Conservation (phyloP, 2,888 invertebrate species). For the Orchestes rusci region DNA sequence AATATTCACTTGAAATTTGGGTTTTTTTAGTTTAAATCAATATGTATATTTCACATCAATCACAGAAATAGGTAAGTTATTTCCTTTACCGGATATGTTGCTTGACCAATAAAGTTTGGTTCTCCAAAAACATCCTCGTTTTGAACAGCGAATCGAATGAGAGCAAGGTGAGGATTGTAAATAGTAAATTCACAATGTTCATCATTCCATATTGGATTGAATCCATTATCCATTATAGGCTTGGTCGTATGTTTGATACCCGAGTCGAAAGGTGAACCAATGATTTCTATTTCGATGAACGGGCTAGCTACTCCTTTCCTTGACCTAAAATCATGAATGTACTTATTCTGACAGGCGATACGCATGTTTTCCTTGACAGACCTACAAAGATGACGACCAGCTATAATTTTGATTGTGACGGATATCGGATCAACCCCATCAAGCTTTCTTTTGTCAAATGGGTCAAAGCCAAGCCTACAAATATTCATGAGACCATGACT, state of each 20-base stretch:
- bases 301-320: constrained; percentile 83
- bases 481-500: not conserved
- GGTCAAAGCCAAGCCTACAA: constrained; percentile 63
- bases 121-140: constrained; percentile 98
- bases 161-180: constrained; percentile 72
- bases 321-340: constrained; percentile 39
- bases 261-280: constrained; percentile 81
- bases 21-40: not conserved
- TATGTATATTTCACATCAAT: too few species aligned
- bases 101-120: constrained; percentile 93
- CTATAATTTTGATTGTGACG: constrained; percentile 72
- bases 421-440: constrained; percentile 52
- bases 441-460: constrained; percentile 59
- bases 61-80: too few species aligned
- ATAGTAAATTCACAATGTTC: constrained; percentile 71
- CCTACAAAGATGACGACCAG: constrained; percentile 81
- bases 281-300: constrained; percentile 84
- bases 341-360: not conserved
- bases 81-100: constrained; percentile 85
- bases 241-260: constrained; percentile 80
- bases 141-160: constrained; percentile 81
- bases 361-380: constrained; percentile 2
- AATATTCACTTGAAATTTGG: not conserved
- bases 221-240: constrained; percentile 72
- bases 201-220: constrained; percentile 91